Conservation (phyloP, 2,113 vertebrate species). For the Hirundichthys speculiger region DNA sequence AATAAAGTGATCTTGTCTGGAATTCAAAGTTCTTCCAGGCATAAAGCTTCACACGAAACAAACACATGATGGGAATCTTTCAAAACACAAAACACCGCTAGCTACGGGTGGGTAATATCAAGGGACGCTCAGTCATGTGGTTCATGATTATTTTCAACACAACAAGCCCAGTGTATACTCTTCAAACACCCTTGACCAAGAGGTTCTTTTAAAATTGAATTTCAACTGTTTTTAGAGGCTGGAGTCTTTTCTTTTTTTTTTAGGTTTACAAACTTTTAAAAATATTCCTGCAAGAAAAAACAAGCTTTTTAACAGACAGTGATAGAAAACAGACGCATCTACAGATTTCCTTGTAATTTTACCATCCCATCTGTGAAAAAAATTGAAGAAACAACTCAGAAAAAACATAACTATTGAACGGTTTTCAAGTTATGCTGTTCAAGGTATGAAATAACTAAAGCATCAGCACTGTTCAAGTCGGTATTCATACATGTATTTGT, state of each 20-base stretch:
- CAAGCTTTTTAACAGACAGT: background rate
- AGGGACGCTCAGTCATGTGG: slow-evolving; percentile 51
- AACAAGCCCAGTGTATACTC: slow-evolving; percentile 19
- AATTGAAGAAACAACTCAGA: too few relatives aligned
- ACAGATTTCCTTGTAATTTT: too few relatives aligned
- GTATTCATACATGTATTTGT: too few relatives aligned
- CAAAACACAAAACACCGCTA: slow-evolving; percentile 42
- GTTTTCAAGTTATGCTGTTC: too few relatives aligned
- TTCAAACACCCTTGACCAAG: background rate
- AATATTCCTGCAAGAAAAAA: background rate
- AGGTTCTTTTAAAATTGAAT: background rate
- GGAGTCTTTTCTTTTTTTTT: background rate
- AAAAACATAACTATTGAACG: too few relatives aligned
- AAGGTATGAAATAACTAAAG: too few relatives aligned
- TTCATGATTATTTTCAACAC: slow-evolving; percentile 30
- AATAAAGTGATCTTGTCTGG: slow-evolving; percentile 44
- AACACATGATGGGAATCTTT: slow-evolving; percentile 49
- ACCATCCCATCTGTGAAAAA: too few relatives aligned
- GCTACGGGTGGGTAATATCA: slow-evolving; percentile 39
- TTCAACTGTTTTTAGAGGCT: background rate
- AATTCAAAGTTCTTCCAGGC: slow-evolving; percentile 47
- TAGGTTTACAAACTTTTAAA: background rate
- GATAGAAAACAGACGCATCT: too few relatives aligned
- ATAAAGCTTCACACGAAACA: slow-evolving; percentile 42
- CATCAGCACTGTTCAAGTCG: too few relatives aligned